Evolutionary conservation across 2,888 invertebrate species (phyloP), one percentile per base, ranked within the genome.

Genomic region (Pseudoips prasinana): DNA sequence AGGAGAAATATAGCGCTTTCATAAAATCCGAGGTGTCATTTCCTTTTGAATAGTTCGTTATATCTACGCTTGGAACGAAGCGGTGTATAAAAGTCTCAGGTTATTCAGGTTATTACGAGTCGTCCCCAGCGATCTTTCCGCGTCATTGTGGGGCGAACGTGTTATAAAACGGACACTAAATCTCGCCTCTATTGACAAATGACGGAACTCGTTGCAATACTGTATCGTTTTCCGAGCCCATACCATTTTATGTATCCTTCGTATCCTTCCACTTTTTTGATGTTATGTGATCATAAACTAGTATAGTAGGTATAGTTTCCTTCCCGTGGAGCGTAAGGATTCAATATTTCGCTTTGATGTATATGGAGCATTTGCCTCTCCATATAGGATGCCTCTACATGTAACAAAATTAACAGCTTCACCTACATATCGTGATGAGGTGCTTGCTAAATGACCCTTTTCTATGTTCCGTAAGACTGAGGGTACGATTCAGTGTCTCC

Each of bases 1-100:
- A 42, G 38, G 49, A 65, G 64, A 65, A 67, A 70, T 67, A 68
- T 71, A 54, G 55, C 44, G 61, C 73, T 72, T 77, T 77, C 74
- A 76, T 76, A 71, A 77, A 74, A 73, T 64, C 70, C 66, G 62
- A 76, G 73, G 76, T 74, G 79, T 75, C 75, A 78, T 77, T 76
- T 73, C 71, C 73, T 73, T 76, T 64, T 78, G 75, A 77, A 78
- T 77, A 76, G 76, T 77, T 78, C 71, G 76, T 79, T 80, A 80
- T 72, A 73, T 72, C 54, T 66, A 58, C 55, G 60, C 54, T 41
- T 45, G 55, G 60, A 40, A 53, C 44, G 52, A 46, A 52, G 56
- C 39, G 46, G 56, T 40, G 65, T 63, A 67, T 71, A 67, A 66
- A 67, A 71, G 70, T 75, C 65, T 73, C 63, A 57, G 65, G 70